These are phyloP conservation scores for Danionella cerebrum DNA, from an alignment of 2,113 vertebrate species.

Conservation along the genomic window DNA sequence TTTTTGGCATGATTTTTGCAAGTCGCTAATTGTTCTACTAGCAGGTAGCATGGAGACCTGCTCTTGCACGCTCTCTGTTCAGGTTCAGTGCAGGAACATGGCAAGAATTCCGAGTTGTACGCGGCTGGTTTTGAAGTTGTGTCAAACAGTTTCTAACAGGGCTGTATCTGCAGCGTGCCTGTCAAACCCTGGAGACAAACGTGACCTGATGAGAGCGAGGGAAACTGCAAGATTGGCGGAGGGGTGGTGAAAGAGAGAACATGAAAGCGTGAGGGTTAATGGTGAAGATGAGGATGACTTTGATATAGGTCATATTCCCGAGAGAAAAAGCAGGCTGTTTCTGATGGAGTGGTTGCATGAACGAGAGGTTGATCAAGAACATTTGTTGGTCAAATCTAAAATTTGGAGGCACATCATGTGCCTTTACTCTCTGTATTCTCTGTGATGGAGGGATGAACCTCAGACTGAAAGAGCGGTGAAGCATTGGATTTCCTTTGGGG, in stretches of 20 bases:
- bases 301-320: conserved; percentile 22
- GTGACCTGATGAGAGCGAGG: conserved; percentile 21
- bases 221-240: not conserved
- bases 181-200: conserved; percentile 23
- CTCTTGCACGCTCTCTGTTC: no score
- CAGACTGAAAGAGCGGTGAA: conserved; percentile 40
- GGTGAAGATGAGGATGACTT: conserved; percentile 16
- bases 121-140: not conserved
- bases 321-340: not conserved
- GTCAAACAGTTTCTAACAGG: not conserved
- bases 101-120: not conserved
- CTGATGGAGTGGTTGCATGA: not conserved
- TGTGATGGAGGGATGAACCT: conserved; percentile 37
- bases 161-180: not conserved
- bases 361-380: conserved; percentile 7
- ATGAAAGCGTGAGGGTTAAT: conserved; percentile 20
- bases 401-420: not conserved
- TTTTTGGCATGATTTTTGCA: not conserved
- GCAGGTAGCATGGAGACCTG: no score
- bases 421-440: not conserved
- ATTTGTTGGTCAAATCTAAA: not conserved
- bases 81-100: not conserved
- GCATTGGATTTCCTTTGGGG: conserved; percentile 38
- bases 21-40: no score
- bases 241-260: not conserved